Conservation (phyloP, 2,888 invertebrate genomes). For the Heliconius ismenius region DNA sequence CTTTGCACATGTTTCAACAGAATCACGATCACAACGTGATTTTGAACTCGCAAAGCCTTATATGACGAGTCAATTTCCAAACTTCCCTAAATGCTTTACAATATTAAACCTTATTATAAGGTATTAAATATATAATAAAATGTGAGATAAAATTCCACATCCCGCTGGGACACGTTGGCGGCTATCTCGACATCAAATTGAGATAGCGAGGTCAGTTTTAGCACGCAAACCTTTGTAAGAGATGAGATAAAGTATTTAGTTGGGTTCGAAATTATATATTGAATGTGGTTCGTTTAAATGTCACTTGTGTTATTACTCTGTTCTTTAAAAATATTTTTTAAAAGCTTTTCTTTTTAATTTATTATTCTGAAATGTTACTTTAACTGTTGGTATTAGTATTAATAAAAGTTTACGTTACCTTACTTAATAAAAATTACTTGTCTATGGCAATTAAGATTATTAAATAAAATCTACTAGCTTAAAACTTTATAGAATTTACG, state of each 20-base stretch:
- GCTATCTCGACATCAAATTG: conserved; percentile 25
- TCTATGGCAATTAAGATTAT: too few relatives aligned
- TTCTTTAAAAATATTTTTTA: neutral
- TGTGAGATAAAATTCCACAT: conserved; percentile 1
- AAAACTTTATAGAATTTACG: too few relatives aligned
- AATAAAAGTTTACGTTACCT: too few relatives aligned
- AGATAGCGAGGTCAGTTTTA: conserved; percentile 25
- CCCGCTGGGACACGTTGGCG: conserved; percentile 29
- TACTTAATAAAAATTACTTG: too few relatives aligned
- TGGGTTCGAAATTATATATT: neutral
- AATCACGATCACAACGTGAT: conserved; percentile 22
- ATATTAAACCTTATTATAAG: conserved; percentile 17
- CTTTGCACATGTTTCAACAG: conserved; percentile 10
- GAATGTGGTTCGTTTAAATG: neutral
- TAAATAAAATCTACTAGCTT: too few relatives aligned
- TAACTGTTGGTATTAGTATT: too few relatives aligned
- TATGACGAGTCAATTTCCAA: conserved; percentile 27
- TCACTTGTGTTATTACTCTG: neutral
- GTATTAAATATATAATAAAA: conserved; percentile 11
- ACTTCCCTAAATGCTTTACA: neutral
- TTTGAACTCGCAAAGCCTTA: conserved; percentile 13
- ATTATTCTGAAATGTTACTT: too few relatives aligned
- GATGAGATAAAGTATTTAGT: conserved; percentile 18
- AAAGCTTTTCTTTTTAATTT: too few relatives aligned
- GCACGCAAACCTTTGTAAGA: conserved; percentile 20